A percentile compares a stretch with the other conserved stretches of the same genome.
phyloP scores from a whole-genome alignment of 1,140 invertebrate genomes.

The Pinna nobilis region DNA sequence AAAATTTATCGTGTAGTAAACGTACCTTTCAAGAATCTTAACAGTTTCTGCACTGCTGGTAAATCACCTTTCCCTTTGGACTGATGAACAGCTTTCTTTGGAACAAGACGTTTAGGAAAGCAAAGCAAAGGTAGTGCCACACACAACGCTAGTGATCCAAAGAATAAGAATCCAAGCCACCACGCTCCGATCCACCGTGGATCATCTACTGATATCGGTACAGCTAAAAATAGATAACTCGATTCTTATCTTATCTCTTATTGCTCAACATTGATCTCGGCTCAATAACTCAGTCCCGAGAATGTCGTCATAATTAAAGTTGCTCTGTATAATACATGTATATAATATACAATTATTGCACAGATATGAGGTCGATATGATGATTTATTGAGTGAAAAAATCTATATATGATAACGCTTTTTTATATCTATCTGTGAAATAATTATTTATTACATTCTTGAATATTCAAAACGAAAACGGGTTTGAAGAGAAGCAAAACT shows the following conservation, averaged over 20 bases:
- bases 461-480: no score
- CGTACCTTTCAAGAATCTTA: background rate
- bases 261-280: background rate
- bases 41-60: background rate
- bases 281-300: background rate
- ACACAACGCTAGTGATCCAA: slow-evolving; percentile 85
- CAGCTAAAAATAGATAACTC: slow-evolving; percentile 41
- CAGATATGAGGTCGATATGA: no score
- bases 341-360: no score
- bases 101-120: slow-evolving; percentile 79
- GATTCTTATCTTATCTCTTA: background rate
- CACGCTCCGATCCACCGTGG: slow-evolving; percentile 90
- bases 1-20: background rate
- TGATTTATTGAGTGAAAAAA: no score
- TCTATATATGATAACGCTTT: no score
- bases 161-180: slow-evolving; percentile 94
- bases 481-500: no score
- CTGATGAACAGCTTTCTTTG: slow-evolving; percentile 3
- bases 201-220: slow-evolving; percentile 46
- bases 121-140: slow-evolving; percentile 90
- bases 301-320: background rate
- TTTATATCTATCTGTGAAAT: no score
- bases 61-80: background rate
- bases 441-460: no score
- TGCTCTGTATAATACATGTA: background rate